These are phyloP conservation scores for Pocota personata DNA, from an alignment of 2,888 invertebrate species.

Conservation along the genomic window DNA sequence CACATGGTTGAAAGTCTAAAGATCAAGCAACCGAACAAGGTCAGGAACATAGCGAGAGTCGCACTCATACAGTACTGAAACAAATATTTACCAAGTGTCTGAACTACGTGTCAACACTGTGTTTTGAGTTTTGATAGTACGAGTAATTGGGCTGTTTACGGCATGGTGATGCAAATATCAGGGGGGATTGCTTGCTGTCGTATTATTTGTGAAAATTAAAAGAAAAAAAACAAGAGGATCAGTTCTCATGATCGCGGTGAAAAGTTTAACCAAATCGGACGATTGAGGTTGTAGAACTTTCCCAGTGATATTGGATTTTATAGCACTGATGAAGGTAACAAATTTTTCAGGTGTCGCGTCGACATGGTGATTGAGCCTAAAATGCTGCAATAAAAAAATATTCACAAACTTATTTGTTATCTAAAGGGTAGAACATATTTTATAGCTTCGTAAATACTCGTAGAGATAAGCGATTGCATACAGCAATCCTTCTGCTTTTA, in stretches of 20 bases:
- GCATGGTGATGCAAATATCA: constrained; percentile 18
- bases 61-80: neutral
- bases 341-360: neutral
- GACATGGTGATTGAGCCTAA: constrained; percentile 5
- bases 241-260: neutral
- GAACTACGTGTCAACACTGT: neutral
- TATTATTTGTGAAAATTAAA: neutral
- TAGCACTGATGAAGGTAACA: neutral
- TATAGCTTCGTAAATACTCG: neutral
- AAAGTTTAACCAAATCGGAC: neutral
- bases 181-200: neutral
- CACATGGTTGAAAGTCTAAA: constrained; percentile 48
- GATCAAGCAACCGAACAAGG: constrained; percentile 52
- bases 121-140: neutral
- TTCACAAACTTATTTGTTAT: neutral
- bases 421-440: neutral
- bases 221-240: neutral
- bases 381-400: constrained; percentile 14
- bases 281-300: neutral
- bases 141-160: no score
- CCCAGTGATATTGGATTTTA: no score
- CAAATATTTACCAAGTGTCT: constrained; percentile 38
- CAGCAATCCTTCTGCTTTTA: no score
- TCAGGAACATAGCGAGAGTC: constrained; percentile 15
- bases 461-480: no score